Conservation (phyloP, 2,797 vertebrate species). For the Pristis pectinata region DNA sequence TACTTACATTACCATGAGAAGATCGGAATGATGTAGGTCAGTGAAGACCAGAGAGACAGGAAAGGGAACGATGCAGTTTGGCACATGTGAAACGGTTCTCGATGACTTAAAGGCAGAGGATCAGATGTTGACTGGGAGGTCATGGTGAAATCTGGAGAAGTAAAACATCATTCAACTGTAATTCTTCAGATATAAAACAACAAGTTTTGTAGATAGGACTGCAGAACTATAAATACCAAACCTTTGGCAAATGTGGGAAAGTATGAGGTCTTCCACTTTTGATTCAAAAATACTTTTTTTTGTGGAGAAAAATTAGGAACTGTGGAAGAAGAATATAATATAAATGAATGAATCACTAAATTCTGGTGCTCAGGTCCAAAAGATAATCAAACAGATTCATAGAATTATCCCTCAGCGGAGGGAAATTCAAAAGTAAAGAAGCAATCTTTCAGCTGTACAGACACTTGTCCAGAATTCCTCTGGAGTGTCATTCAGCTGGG, state of each 20-base stretch:
- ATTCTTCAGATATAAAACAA: not conserved
- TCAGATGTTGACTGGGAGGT: not conserved
- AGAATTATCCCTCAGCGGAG: not conserved
- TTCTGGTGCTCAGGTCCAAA: not conserved
- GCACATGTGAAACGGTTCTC: not conserved
- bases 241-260: not conserved
- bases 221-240: not conserved
- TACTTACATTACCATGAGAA: no score
- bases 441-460: not conserved
- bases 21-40: not conserved
- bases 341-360: not conserved
- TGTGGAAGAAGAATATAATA: not conserved
- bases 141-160: not conserved
- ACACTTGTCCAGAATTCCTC: not conserved
- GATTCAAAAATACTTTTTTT: not conserved
- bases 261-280: not conserved
- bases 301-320: not conserved
- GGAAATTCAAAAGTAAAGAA: not conserved
- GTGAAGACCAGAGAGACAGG: not conserved
- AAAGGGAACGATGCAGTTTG: not conserved
- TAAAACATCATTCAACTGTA: not conserved
- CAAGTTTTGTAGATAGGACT: not conserved
- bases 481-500: not conserved
- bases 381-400: not conserved
- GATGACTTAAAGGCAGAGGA: not conserved